Evolutionary conservation across 2,888 invertebrate species (phyloP), one percentile per base, ranked within the genome.

Genomic region (Tricholauxania praeusta): DNA sequence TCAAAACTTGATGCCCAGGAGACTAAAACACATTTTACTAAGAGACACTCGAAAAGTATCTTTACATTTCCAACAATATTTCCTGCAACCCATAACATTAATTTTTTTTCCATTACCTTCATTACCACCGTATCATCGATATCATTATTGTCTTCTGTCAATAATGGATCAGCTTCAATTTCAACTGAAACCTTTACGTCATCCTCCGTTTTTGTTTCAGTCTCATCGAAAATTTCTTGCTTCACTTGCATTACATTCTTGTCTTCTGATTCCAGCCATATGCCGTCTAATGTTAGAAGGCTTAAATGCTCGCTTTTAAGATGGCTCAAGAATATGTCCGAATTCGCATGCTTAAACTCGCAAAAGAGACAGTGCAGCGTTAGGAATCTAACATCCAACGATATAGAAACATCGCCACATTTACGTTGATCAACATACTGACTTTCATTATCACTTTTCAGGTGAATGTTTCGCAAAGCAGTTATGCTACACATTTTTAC

Each of bases 381-480:
- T 10, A 65, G 65, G 32, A 52, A 49, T 17, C 22, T 12, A 10
- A 32, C 51, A 52, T n/a, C 15, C 47, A 65, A 51, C 7, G 65
- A 52, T 51, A 65, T 14, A 5, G 52, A 22, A 15, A 65, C 52
- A 22, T 65, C 52, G 15, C 51, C 65, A 48, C 65, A 65, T 51
- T 65, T 65, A 10, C 65, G 19, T 22, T 8, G 3, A 28, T 28
- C 28, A 28, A 4, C 4, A 10, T 39, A 39, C 10, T 39, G 39
- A 1, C 10, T 7, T 39, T 39, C 39, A 39, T 39, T 39, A 39
- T 39, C 39, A 39, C 10, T 39, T 39, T 39, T 28, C 19, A 22
- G 6, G 19, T 19, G 10, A 28, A 12, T 7, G 12, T 17, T 49
- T 14, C 48, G 49, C 48, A 48, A 14, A 19, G 22, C 48, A 63